Evolutionary conservation across 2,797 vertebrate species (phyloP).

Genomic region (Cygnus olor): DNA sequence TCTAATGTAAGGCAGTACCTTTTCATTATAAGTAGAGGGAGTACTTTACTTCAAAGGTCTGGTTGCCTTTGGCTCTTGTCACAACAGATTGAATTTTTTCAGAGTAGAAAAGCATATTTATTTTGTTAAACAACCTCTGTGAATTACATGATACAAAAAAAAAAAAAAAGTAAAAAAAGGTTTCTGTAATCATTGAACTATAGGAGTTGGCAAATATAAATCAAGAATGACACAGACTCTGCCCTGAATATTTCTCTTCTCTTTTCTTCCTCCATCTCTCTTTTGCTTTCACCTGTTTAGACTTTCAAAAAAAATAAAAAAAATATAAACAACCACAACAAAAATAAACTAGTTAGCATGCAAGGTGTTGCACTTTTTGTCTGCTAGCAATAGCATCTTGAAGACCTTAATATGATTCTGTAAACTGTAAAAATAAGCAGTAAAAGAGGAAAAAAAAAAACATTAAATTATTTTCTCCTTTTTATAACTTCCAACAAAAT

Average conservation of each 20-base stretch:
- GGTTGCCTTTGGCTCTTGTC: constrained; percentile 9
- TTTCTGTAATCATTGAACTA: constrained; percentile 5
- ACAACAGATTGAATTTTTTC: constrained; percentile 20
- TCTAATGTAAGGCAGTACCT: neutral
- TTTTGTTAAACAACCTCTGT: neutral
- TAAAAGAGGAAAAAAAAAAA: neutral
- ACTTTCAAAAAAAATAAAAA: neutral
- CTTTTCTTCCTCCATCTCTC: fast-evolving
- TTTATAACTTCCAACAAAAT: constrained; percentile 16
- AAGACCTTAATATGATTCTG: neutral
- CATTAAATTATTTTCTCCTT: neutral
- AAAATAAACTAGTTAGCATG: neutral
- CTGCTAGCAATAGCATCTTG: neutral
- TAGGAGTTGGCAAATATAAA: neutral
- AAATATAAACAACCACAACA: neutral
- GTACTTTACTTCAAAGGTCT: neutral
- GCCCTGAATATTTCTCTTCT: neutral
- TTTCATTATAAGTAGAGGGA: neutral
- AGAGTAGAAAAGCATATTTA: neutral
- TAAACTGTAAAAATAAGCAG: neutral
- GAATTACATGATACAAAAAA: neutral
- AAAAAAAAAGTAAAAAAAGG: neutral
- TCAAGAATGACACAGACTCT: neutral
- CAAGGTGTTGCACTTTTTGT: neutral
- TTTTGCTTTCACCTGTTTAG: neutral